A percentile compares a stretch with the other conserved stretches of the same genome.
Evolutionary conservation across 2,797 vertebrate genomes (phyloP).

Genomic region (Brachyalestes nurse): DNA sequence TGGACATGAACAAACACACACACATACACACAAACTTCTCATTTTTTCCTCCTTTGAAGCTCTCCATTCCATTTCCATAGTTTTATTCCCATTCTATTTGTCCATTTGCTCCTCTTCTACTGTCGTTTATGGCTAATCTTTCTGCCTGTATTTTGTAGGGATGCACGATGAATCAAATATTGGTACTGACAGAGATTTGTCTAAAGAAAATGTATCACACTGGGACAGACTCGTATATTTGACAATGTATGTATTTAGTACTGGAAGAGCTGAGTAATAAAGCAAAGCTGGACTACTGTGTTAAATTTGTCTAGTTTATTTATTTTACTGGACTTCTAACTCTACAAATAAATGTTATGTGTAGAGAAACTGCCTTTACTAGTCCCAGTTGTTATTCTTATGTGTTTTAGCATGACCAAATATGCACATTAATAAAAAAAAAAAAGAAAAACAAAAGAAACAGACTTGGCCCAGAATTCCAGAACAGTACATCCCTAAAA

Average conservation of each 20-base stretch:
- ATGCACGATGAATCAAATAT: neutral
- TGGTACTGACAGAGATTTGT: no score
- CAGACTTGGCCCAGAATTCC: neutral
- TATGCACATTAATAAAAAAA: neutral
- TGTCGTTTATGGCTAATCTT: neutral
- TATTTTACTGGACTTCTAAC: neutral
- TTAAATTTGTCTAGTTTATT: neutral
- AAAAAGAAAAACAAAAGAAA: neutral
- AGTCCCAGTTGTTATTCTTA: no score
- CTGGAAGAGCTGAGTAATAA: neutral
- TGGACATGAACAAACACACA: conserved; percentile 55
- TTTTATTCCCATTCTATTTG: neutral
- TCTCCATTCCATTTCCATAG: neutral
- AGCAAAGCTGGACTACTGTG: neutral
- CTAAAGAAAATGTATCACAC: neutral
- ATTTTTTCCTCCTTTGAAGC: conserved; percentile 25
- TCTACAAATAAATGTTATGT: neutral
- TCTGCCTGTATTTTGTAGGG: neutral
- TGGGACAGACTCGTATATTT: no score
- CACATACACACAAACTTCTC: conserved; percentile 23
- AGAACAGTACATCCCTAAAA: neutral
- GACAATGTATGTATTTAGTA: neutral
- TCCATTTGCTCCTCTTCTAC: neutral
- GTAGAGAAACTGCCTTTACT: no score
- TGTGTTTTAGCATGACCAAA: neutral